Conservation (phyloP, 2,797 vertebrate species). For the Rhincodon typus region DNA sequence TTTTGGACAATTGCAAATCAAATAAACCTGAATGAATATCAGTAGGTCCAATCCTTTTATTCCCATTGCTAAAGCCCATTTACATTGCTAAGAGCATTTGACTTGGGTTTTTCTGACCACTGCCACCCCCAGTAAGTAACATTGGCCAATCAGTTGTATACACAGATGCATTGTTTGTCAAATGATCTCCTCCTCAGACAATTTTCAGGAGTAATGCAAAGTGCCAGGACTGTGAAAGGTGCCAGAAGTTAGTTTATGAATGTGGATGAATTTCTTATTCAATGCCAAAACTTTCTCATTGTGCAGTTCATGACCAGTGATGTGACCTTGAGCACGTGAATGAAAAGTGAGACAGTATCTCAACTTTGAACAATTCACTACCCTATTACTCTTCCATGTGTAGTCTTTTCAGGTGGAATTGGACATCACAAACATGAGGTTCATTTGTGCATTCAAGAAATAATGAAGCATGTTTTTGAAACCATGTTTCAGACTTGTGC, state of each 20-base stretch:
- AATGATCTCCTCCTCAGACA: not conserved
- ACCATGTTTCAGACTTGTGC: not conserved
- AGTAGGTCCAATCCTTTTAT: too few species aligned
- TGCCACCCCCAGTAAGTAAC: not conserved
- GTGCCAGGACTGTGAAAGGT: not conserved
- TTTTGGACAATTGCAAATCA: too few species aligned
- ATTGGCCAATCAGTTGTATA: not conserved
- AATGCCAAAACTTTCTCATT: not conserved
- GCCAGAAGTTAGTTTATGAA: not conserved
- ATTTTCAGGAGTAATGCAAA: not conserved
- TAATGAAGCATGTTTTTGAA: not conserved
- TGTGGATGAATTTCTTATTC: not conserved
- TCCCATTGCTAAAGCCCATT: too few species aligned
- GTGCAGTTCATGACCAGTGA: not conserved
- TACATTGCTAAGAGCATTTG: too few species aligned
- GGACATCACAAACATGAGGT: not conserved
- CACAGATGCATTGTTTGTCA: not conserved
- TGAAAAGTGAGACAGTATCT: not conserved
- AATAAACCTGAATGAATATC: too few species aligned
- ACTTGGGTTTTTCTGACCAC: too few species aligned
- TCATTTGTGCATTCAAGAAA: not conserved
- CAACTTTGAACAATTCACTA: not conserved
- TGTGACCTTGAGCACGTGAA: not conserved
- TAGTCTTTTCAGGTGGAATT: not conserved
- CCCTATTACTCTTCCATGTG: not conserved